Conservation (phyloP, 2,113 vertebrate species). For the Python bivittatus region DNA sequence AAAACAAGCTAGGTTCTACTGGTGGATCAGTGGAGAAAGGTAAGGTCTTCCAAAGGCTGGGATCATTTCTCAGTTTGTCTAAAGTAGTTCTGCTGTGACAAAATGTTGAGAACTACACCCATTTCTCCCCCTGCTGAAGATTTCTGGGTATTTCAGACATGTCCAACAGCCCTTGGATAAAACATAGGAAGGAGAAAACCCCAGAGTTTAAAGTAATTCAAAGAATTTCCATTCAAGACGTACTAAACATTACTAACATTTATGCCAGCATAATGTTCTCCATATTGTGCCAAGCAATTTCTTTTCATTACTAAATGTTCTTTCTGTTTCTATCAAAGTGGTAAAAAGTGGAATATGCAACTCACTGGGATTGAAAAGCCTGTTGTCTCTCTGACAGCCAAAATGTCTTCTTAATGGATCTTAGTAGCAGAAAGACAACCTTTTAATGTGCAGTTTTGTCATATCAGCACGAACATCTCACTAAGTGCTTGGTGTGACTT, state of each 20-base stretch:
- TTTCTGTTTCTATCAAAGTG: not conserved
- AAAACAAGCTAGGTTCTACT: not conserved
- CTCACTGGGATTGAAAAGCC: conserved; percentile 18
- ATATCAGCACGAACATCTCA: not conserved
- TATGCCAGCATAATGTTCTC: not conserved
- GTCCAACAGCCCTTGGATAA: not conserved
- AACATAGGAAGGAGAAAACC: not conserved
- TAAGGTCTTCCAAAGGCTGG: not conserved
- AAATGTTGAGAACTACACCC: not conserved
- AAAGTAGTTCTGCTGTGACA: not conserved
- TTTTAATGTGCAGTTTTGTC: conserved; percentile 34
- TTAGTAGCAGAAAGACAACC: not conserved
- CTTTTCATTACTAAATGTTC: conserved; percentile 50
- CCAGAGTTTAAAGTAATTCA: not conserved
- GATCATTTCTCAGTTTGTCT: no score
- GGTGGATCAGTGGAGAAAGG: not conserved
- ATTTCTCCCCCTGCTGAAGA: not conserved
- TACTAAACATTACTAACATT: not conserved
- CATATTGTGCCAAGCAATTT: conserved; percentile 26
- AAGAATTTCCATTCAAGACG: not conserved
- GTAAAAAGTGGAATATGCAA: conserved; percentile 48
- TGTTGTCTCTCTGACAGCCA: conserved; percentile 36
- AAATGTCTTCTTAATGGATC: conserved; percentile 21
- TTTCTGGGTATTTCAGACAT: not conserved
- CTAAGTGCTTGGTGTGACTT: conserved; percentile 19